Evolutionary conservation across 2,888 invertebrate genomes (phyloP).

Genomic region (Pseudanteris insignis): DNA sequence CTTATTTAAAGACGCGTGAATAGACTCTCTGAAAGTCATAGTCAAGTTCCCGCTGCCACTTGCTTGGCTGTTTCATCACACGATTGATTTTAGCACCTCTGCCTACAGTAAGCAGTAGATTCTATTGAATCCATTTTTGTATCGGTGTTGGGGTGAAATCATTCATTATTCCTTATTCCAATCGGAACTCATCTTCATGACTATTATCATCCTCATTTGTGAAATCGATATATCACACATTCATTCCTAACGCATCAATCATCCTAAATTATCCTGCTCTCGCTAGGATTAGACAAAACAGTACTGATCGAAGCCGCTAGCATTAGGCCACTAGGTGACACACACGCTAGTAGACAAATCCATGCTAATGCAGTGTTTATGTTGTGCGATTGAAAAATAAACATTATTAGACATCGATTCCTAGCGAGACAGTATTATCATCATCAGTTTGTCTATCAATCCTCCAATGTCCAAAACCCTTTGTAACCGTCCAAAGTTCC

Average conservation of each 20-base stretch:
- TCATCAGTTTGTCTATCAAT: conserved; percentile 27
- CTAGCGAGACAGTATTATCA: conserved; percentile 41
- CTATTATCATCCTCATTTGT: conserved; percentile 8
- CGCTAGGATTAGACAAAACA: conserved; percentile 42
- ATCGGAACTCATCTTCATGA: conserved; percentile 1
- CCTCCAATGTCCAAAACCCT: conserved; percentile 7
- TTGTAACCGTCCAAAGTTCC: conserved; percentile 39
- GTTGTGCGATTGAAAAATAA: conserved; percentile 33
- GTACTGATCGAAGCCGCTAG: conserved; percentile 30
- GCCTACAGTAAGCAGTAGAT: conserved; percentile 13
- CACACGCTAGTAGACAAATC: conserved; percentile 39
- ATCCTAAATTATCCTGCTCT: conserved; percentile 28
- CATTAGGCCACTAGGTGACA: conserved; percentile 36
- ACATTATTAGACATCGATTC: conserved; percentile 27
- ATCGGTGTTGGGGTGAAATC: conserved; percentile 24
- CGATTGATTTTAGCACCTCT: conserved; percentile 11
- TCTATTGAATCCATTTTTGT: conserved; percentile 12
- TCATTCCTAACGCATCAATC: not conserved
- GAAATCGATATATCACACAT: no score
- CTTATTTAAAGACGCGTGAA: not conserved
- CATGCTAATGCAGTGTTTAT: conserved; percentile 41
- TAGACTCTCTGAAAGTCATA: conserved; percentile 2
- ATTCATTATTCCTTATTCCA: conserved; percentile 31
- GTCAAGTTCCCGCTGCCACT: conserved; percentile 17
- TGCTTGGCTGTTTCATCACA: conserved; percentile 30